Conservation (phyloP, 1,140 invertebrate genomes). For the Halictus rubicundus region DNA sequence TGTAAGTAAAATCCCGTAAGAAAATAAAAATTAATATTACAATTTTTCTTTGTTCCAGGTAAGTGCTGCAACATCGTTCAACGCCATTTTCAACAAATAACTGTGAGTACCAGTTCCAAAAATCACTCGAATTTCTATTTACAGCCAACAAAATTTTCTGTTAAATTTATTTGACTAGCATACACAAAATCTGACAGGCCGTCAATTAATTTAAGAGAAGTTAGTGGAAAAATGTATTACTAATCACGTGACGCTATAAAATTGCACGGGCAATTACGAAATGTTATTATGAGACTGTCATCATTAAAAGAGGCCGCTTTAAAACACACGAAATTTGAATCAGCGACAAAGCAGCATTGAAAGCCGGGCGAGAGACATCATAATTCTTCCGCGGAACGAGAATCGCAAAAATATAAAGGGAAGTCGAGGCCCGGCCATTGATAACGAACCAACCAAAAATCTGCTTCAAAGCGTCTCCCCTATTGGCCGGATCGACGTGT, state of each 20-base stretch:
- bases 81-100: too few species aligned
- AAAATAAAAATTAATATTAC: too few species aligned
- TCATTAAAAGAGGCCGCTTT: constrained; percentile 20
- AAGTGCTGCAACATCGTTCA: not conserved
- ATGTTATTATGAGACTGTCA: not conserved
- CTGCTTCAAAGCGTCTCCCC: constrained; percentile 12
- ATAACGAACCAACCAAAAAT: constrained; percentile 44
- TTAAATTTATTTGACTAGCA: too few species aligned
- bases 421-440: constrained; percentile 25
- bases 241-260: too few species aligned
- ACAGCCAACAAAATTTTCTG: too few species aligned
- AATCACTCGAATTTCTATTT: too few species aligned
- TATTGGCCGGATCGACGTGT: not conserved
- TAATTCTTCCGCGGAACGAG: not conserved
- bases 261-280: too few species aligned
- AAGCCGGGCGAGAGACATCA: constrained; percentile 7
- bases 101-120: not conserved
- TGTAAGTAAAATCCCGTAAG: too few species aligned
- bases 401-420: constrained; percentile 17
- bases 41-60: constrained; percentile 9
- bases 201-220: too few species aligned
- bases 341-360: not conserved
- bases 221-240: too few species aligned
- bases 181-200: too few species aligned
- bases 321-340: constrained; percentile 29